Base-by-base conservation (phyloP, 1,140 invertebrate species). In the Anagrus nilaparvatae region DNA sequence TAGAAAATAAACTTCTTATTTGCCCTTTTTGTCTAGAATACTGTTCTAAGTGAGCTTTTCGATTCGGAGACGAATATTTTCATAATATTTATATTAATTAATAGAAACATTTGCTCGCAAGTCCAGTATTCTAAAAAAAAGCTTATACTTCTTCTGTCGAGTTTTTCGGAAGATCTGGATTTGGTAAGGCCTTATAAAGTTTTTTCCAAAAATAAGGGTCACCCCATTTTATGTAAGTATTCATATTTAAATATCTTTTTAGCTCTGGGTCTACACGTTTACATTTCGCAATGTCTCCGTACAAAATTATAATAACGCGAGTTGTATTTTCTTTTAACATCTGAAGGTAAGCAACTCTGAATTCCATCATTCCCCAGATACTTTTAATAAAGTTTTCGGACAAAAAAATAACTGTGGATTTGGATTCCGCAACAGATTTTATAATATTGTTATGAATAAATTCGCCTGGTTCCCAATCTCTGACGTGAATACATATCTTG, bases 131-230 rank as follows among this genome's bases (percentile, higher is more conserved):
- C n/a, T n/a, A n/a, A n/a, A n/a, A n/a, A n/a, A n/a, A n/a, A n/a
- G n/a, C n/a, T n/a, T n/a, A n/a, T n/a, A n/a, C n/a, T n/a, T n/a
- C n/a, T n/a, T n/a, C n/a, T n/a, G n/a, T n/a, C n/a, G n/a, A n/a
- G n/a, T n/a, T n/a, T n/a, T n/a, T n/a, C n/a, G n/a, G n/a, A n/a
- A n/a, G n/a, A n/a, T n/a, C n/a, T 9, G 55, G 60, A 51, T 76
- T 74, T 0, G 78, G 78, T 59, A 87, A 55, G 1, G 82, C 84
- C 50, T 83, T 88, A 18, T 73, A 68, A 14, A 93, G 58, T 60
- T 85, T 88, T 30, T 87, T 75, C 85, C 86, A 92, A 55, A 94
- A 93, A 75, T 79, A 80, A 6, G 79, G 79, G 56, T 91, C 85
- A n/a, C 78, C 37, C 81, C 79, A 86, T 51, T 84, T 75, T 1